phyloP scores from a whole-genome alignment of 2,888 invertebrate genomes.

The Caenorhabditis imperialis region DNA sequence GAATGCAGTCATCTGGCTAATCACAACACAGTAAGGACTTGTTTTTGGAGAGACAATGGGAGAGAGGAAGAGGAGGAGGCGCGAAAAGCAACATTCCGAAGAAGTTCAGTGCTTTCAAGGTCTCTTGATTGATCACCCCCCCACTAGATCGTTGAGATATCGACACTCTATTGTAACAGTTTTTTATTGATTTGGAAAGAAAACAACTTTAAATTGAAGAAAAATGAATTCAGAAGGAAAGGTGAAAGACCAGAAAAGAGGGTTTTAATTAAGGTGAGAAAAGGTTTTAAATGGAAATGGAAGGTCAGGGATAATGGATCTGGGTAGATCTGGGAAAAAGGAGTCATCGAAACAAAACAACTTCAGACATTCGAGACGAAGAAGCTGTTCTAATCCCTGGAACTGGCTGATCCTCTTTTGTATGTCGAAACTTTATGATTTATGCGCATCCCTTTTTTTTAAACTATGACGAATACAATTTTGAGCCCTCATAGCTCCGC shows the following conservation, averaged over 20 bases:
- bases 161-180: slow-evolving; percentile 7
- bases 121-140: slow-evolving; percentile 53
- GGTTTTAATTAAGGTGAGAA: slow-evolving; percentile 27
- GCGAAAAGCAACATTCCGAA: slow-evolving; percentile 49
- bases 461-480: too few species aligned
- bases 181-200: not conserved
- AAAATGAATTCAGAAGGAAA: slow-evolving; percentile 1
- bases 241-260: slow-evolving; percentile 22
- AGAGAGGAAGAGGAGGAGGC: slow-evolving; percentile 20
- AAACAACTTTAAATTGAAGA: slow-evolving; percentile 32
- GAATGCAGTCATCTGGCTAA: slow-evolving; percentile 4
- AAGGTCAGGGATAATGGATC: slow-evolving; percentile 15
- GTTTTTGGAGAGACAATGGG: slow-evolving; percentile 10
- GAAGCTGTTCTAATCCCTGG: not conserved
- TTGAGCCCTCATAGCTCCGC: too few species aligned
- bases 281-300: not conserved
- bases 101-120: slow-evolving; percentile 51
- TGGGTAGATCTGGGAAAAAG: slow-evolving; percentile 7
- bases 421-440: too few species aligned
- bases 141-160: too few species aligned
- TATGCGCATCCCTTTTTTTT: too few species aligned
- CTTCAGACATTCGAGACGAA: not conserved
- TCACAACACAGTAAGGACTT: slow-evolving; percentile 4
- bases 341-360: not conserved
- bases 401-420: too few species aligned